Conservation (phyloP, 2,797 vertebrate species). For the Phrynocephalus guinanensis region DNA sequence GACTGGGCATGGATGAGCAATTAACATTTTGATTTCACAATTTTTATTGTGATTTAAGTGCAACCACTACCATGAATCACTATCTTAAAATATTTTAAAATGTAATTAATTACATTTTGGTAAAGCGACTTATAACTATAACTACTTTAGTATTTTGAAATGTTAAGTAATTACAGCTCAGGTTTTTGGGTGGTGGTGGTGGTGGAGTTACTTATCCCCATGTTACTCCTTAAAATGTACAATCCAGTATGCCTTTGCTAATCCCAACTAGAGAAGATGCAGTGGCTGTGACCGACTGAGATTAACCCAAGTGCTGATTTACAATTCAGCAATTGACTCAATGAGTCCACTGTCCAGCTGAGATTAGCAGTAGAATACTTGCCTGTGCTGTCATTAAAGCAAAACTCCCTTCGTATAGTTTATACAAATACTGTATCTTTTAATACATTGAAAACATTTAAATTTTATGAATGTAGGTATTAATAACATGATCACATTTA, state of each 20-base stretch:
- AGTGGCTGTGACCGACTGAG: too few species aligned
- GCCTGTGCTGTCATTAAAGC: too few species aligned
- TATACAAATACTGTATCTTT: too few species aligned
- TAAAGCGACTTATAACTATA: not conserved
- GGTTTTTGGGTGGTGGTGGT: not conserved
- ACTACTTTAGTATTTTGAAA: not conserved
- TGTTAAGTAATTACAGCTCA: not conserved
- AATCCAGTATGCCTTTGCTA: not conserved
- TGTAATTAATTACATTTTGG: not conserved
- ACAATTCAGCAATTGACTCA: too few species aligned
- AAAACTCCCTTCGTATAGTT: too few species aligned
- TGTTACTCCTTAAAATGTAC: not conserved
- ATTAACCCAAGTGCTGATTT: too few species aligned
- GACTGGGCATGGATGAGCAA: not conserved
- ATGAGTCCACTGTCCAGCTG: too few species aligned
- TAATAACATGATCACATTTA: too few species aligned
- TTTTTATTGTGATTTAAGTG: not conserved
- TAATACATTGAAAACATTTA: too few species aligned
- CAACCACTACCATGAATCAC: not conserved
- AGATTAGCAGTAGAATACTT: too few species aligned
- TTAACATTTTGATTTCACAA: too few species aligned
- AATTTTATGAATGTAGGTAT: too few species aligned
- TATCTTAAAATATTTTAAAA: not conserved
- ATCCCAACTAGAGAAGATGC: not conserved
- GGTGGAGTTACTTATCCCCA: not conserved